Percentiles rank a stretch among this genome's conserved stretches.
Evolutionary conservation across 1,140 invertebrate species (phyloP).

Genomic region (Rhizoglyphus robini): DNA sequence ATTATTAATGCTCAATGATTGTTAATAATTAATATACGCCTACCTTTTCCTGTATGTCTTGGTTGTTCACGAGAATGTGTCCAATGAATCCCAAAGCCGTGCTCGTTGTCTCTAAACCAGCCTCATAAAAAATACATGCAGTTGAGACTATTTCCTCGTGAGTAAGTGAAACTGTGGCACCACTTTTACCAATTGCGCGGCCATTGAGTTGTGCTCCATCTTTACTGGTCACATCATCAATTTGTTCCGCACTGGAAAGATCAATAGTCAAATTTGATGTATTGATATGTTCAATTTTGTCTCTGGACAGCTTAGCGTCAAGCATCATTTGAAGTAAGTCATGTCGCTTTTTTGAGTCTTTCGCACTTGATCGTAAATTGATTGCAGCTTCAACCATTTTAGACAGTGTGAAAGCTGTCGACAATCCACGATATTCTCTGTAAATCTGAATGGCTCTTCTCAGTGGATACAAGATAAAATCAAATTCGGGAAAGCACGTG

Average conservation of each 20-base stretch:
- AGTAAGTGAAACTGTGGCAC: too few species aligned
- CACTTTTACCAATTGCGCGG: constrained; percentile 28
- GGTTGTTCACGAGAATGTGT: constrained; percentile 34
- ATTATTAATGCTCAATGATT: too few species aligned
- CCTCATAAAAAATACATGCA: constrained; percentile 34
- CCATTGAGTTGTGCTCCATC: not conserved
- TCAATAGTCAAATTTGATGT: not conserved
- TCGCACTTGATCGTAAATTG: not conserved
- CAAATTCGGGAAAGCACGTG: constrained; percentile 18
- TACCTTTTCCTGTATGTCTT: constrained; percentile 34
- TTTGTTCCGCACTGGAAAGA: too few species aligned
- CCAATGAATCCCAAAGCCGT: constrained; percentile 33
- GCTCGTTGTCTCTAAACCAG: constrained; percentile 38
- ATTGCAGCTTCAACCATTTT: constrained; percentile 3
- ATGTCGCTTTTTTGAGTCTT: not conserved
- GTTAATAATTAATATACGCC: too few species aligned
- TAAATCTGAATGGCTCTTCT: constrained; percentile 4
- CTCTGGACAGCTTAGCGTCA: not conserved
- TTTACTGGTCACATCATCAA: not conserved
- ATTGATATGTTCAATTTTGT: not conserved
- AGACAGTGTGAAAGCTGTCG: not conserved
- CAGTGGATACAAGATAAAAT: constrained; percentile 15
- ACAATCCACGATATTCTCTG: not conserved
- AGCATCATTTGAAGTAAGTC: constrained; percentile 19
- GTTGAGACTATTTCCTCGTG: too few species aligned